A percentile compares a stretch with the other conserved stretches of the same genome.
These are phyloP conservation scores for Pseudomyrmex gracilis DNA, from an alignment of 1,140 invertebrate species.

Conservation along the genomic window DNA sequence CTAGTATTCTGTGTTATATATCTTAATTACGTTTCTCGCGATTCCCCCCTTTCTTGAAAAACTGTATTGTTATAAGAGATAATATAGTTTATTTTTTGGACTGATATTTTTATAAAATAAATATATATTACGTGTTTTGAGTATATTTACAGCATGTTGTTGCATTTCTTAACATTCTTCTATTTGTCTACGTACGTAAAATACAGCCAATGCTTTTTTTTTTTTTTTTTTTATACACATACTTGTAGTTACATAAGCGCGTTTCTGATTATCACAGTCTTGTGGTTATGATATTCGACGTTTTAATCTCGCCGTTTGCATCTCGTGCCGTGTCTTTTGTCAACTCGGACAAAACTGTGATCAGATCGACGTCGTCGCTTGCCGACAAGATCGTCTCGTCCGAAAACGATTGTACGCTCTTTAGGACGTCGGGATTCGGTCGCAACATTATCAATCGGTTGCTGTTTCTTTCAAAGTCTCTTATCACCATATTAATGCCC, in stretches of 20 bases:
- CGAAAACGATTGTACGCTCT: constrained; percentile 70
- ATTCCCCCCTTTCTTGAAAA: constrained; percentile 16
- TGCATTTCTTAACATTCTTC: constrained; percentile 6
- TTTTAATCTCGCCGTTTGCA: neutral
- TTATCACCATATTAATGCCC: constrained; percentile 73
- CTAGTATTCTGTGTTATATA: neutral
- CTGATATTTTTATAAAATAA: constrained; percentile 69
- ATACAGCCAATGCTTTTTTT: too few relatives aligned
- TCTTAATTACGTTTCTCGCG: neutral
- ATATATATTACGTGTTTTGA: constrained; percentile 36
- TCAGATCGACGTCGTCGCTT: constrained; percentile 66
- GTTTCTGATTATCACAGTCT: constrained; percentile 55
- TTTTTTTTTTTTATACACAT: too few relatives aligned
- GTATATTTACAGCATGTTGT: constrained; percentile 24
- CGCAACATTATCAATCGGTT: constrained; percentile 72
- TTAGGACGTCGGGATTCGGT: constrained; percentile 63
- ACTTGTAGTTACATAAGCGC: too few relatives aligned
- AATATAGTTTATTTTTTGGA: constrained; percentile 69
- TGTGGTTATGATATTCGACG: constrained; percentile 53
- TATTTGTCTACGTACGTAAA: neutral
- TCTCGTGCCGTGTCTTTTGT: constrained; percentile 1
- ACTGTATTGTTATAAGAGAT: constrained; percentile 64
- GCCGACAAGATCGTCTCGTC: constrained; percentile 65
- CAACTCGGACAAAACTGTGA: constrained; percentile 61
- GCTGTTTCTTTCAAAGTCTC: constrained; percentile 73